Conservation (phyloP, 2,113 vertebrate genomes). For the Bos taurus region DNA sequence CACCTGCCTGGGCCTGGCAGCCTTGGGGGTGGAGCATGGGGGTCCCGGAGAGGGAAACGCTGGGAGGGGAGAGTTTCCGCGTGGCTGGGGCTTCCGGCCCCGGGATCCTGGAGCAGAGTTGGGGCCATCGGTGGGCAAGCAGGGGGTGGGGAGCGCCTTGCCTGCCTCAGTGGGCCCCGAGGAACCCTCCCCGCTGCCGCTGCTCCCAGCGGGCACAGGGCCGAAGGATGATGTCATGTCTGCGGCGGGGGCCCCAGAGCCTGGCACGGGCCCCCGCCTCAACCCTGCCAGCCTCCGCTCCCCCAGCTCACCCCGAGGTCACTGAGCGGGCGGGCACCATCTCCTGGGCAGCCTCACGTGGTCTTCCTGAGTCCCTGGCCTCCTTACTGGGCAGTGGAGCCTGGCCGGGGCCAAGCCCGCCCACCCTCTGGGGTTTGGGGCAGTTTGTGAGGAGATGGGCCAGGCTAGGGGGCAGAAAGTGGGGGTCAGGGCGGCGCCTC, state of each 20-base stretch:
- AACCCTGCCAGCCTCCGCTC: background rate
- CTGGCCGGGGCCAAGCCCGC: background rate
- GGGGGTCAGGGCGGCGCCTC: fast-evolving
- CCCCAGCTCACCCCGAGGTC: background rate
- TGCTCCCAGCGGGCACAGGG: background rate
- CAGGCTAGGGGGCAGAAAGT: background rate
- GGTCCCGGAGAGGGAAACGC: fast-evolving
- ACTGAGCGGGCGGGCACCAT: fast-evolving
- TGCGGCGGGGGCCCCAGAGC: background rate
- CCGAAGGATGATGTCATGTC: conserved; percentile 16
- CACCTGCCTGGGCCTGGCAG: fast-evolving
- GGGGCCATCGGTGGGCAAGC: fast-evolving
- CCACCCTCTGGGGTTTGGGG: too few relatives aligned
- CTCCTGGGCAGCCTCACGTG: background rate
- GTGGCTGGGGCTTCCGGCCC: too few relatives aligned
- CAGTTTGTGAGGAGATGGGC: background rate
- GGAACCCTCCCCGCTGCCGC: background rate
- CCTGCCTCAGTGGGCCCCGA: background rate
- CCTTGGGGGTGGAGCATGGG: fast-evolving
- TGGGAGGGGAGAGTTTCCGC: fast-evolving
- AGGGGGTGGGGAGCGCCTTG: background rate
- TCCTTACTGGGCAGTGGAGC: fast-evolving
- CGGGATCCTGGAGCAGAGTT: background rate
- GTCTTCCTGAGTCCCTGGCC: fast-evolving
- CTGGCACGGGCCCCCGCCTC: background rate